These are phyloP conservation scores for Pararge aegeria DNA, from an alignment of 1,140 invertebrate genomes.

Conservation along the genomic window DNA sequence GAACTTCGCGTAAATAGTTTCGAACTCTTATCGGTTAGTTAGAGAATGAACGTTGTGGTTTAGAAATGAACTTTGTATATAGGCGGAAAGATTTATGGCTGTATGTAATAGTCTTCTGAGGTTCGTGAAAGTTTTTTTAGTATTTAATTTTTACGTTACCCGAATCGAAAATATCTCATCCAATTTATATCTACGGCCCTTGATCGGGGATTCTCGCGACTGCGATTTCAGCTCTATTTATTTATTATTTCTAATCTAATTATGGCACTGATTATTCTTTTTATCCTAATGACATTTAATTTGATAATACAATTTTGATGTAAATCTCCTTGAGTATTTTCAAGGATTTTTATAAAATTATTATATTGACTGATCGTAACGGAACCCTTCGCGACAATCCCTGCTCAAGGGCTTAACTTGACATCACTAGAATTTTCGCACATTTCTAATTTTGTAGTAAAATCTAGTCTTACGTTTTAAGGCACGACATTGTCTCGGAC, in stretches of 20 bases:
- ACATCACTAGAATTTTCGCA: slow-evolving; percentile 61
- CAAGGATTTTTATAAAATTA: slow-evolving; percentile 25
- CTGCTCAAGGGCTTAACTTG: slow-evolving; percentile 34
- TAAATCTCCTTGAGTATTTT: slow-evolving; percentile 3
- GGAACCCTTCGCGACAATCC: slow-evolving; percentile 31
- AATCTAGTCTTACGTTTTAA: slow-evolving; percentile 77
- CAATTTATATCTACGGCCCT: slow-evolving; percentile 7
- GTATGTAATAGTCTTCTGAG: slow-evolving; percentile 18
- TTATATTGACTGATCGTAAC: slow-evolving; percentile 20
- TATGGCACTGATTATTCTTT: slow-evolving; percentile 9
- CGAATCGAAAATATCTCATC: slow-evolving; percentile 14
- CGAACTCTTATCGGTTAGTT: slow-evolving; percentile 13
- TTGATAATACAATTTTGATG: slow-evolving; percentile 2
- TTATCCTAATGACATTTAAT: slow-evolving; percentile 20
- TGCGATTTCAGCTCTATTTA: slow-evolving; percentile 19
- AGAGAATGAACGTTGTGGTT: slow-evolving; percentile 1
- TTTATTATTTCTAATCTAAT: slow-evolving; percentile 27
- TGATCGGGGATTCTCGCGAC: slow-evolving; percentile 33
- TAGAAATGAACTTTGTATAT: slow-evolving; percentile 39
- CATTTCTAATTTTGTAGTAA: slow-evolving; percentile 69
- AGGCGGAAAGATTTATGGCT: slow-evolving; percentile 17
- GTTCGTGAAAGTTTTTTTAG: slow-evolving; percentile 18
- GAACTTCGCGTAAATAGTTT: neutral
- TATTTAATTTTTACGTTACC: slow-evolving; percentile 54
- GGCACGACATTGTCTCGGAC: slow-evolving; percentile 62